Evolutionary conservation across 2,797 vertebrate genomes (phyloP).

Genomic region (Erethizon dorsatum): DNA sequence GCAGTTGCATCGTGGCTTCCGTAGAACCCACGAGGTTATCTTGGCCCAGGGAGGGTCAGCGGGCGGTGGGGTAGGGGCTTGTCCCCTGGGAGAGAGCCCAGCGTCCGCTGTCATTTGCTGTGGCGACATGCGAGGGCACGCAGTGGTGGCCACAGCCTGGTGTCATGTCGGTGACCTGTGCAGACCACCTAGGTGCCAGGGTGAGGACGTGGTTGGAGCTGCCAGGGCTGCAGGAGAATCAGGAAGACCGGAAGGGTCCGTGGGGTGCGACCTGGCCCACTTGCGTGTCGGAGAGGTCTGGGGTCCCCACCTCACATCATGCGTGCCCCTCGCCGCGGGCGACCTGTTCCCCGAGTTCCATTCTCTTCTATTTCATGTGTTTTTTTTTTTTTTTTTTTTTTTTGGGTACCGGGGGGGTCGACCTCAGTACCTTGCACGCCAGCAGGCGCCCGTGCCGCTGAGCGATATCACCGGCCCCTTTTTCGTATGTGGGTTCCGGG

Average conservation of each 20-base stretch:
- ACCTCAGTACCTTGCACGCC: no score
- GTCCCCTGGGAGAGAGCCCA: background rate
- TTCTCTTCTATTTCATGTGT: background rate
- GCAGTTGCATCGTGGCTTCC: slow-evolving; percentile 69
- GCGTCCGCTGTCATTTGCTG: background rate
- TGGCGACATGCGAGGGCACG: background rate
- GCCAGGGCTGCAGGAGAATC: background rate
- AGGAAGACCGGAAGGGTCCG: background rate
- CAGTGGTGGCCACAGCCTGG: background rate
- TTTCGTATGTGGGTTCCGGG: no score
- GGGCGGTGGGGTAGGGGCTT: background rate
- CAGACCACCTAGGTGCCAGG: background rate
- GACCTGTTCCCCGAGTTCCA: background rate
- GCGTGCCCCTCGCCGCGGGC: background rate
- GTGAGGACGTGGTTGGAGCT: background rate
- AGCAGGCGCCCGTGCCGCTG: no score
- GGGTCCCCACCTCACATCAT: background rate
- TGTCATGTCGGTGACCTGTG: background rate
- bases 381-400: background rate
- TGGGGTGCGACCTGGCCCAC: background rate
- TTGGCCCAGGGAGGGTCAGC: background rate
- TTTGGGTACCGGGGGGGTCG: no score
- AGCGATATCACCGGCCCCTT: no score
- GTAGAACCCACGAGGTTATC: slow-evolving; percentile 54
- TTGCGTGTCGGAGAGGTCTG: background rate